Percentiles rank a stretch among this genome's conserved stretches.
Evolutionary conservation across 2,113 vertebrate species (phyloP).

Genomic region (Cynopterus brachyotis): DNA sequence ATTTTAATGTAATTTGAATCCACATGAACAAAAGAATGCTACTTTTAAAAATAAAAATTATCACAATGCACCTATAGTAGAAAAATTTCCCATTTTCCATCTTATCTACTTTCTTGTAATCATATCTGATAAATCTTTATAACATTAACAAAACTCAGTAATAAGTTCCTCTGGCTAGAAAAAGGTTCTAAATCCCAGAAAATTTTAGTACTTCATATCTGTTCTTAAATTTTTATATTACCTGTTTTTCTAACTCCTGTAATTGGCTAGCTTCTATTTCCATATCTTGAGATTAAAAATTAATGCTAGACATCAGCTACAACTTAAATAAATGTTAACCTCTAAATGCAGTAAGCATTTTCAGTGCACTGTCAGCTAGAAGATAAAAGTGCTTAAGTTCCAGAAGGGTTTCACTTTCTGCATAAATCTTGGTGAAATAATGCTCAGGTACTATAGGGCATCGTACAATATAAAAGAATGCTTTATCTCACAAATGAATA

Average conservation of each 20-base stretch:
- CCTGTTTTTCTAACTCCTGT: constrained; percentile 9
- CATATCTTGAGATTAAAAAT: constrained; percentile 69
- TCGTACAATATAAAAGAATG: constrained; percentile 49
- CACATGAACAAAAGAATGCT: constrained; percentile 41
- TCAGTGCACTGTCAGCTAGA: constrained; percentile 63
- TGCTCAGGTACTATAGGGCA: constrained; percentile 54
- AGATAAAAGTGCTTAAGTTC: constrained; percentile 70
- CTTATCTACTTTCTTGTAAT: constrained; percentile 38
- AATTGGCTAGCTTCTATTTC: constrained; percentile 41
- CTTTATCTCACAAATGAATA: constrained; percentile 67
- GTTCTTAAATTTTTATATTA: constrained; percentile 45
- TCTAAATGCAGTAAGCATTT: constrained; percentile 54
- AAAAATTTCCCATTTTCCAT: constrained; percentile 52
- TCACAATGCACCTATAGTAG: constrained; percentile 44
- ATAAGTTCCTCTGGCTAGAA: constrained; percentile 56
- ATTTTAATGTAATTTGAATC: constrained; percentile 14
- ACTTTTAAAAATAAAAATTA: constrained; percentile 47
- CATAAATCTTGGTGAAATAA: constrained; percentile 75
- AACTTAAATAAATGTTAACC: constrained; percentile 58
- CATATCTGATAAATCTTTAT: constrained; percentile 64
- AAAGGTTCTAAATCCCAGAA: constrained; percentile 44
- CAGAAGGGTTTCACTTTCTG: constrained; percentile 63
- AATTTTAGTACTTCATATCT: constrained; percentile 45
- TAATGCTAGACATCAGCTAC: constrained; percentile 50
- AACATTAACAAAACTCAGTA: constrained; percentile 53